phyloP scores from a whole-genome alignment of 2,888 invertebrate genomes.

The Leucophora obtusa region DNA sequence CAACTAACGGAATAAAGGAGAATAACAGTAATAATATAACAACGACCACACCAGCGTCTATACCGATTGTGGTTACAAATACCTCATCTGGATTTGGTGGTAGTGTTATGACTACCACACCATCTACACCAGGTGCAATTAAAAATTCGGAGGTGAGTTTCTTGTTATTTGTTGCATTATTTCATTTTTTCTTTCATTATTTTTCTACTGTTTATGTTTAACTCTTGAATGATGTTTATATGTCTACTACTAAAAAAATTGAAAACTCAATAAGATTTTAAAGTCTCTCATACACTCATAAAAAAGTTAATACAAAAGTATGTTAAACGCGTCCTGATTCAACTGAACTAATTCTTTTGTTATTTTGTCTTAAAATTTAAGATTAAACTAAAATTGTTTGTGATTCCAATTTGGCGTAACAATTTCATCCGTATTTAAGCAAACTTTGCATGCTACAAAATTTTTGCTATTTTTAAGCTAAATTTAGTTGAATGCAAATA shows the following conservation, averaged over 20 bases:
- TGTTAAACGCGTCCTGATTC: too few species aligned
- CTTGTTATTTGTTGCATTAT: conserved; percentile 40
- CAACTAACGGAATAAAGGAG: conserved; percentile 77
- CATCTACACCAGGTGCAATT: conserved; percentile 51
- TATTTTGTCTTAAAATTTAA: too few species aligned
- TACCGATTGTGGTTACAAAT: conserved; percentile 72
- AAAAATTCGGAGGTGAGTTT: conserved; percentile 67
- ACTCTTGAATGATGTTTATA: not conserved
- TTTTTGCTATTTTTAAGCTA: too few species aligned
- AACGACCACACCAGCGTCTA: conserved; percentile 68
- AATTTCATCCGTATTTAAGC: too few species aligned
- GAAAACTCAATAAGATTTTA: too few species aligned
- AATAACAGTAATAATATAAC: conserved; percentile 76
- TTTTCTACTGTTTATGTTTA: conserved; percentile 38
- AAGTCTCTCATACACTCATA: too few species aligned
- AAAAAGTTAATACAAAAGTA: too few species aligned
- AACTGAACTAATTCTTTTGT: too few species aligned
- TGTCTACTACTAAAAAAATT: not conserved
- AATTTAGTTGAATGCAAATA: too few species aligned
- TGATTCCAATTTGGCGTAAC: too few species aligned
- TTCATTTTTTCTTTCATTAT: conserved; percentile 35
- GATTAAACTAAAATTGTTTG: too few species aligned
- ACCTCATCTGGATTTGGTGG: conserved; percentile 52
- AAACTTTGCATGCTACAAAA: too few species aligned
- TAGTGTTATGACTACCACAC: conserved; percentile 52